phyloP scores from a whole-genome alignment of 2,888 invertebrate species.

The Tachina grossa region DNA sequence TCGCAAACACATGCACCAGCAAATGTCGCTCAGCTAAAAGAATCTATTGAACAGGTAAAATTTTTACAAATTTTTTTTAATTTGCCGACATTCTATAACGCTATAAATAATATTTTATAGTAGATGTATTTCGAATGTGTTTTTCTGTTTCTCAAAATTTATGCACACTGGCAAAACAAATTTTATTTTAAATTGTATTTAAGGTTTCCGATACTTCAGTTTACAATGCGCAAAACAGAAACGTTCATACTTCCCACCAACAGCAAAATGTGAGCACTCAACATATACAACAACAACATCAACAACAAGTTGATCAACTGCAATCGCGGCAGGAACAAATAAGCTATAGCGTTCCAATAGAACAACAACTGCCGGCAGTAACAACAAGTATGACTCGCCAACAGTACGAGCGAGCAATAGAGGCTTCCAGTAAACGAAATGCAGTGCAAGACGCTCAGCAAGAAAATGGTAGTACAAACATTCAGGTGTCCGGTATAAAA shows the following conservation, averaged over 20 bases:
- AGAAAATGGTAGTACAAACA: conserved; percentile 34
- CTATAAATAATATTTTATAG: no score
- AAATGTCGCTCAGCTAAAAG: conserved; percentile 47
- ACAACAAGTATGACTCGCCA: conserved; percentile 71
- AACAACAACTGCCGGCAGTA: conserved; percentile 73
- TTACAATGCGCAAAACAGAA: conserved; percentile 49
- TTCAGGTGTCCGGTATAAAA: conserved; percentile 76
- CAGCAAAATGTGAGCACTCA: conserved; percentile 45
- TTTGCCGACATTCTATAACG: not conserved
- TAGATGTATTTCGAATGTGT: not conserved
- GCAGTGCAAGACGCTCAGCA: conserved; percentile 61
- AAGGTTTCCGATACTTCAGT: conserved; percentile 35
- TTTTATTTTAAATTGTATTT: not conserved
- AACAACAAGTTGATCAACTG: conserved; percentile 56
- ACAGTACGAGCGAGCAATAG: conserved; percentile 68
- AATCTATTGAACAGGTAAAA: conserved; percentile 47
- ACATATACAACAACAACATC: conserved; percentile 57
- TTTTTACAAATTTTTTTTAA: not conserved
- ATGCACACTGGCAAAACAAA: no score
- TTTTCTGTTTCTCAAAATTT: not conserved
- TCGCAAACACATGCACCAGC: conserved; percentile 39
- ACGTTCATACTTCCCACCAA: conserved; percentile 50
- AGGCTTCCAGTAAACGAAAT: conserved; percentile 65
- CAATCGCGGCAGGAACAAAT: conserved; percentile 38
- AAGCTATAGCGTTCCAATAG: conserved; percentile 69